phyloP scores from a whole-genome alignment of 1,140 invertebrate genomes.

The Lasioglossum baleicum region DNA sequence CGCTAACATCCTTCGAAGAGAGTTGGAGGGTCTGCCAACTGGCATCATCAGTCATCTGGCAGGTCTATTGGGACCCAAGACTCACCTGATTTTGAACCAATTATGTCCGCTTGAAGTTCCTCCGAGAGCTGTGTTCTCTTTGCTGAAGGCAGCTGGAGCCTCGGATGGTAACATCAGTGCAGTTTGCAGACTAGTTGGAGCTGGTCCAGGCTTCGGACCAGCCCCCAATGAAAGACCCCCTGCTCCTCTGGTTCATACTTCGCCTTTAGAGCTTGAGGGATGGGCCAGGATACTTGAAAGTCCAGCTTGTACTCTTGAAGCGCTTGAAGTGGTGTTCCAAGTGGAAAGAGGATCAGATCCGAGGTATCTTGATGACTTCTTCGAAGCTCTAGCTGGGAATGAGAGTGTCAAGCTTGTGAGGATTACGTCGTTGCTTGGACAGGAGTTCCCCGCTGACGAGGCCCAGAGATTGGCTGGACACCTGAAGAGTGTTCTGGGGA shows the following conservation, averaged over 20 bases:
- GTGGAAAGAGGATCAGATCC: slow-evolving; percentile 76
- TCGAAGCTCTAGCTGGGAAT: slow-evolving; percentile 76
- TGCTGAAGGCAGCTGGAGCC: slow-evolving; percentile 79
- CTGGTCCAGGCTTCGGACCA: slow-evolving; percentile 69
- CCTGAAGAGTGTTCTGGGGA: slow-evolving; percentile 76
- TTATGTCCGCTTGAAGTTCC: slow-evolving; percentile 79
- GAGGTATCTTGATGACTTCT: slow-evolving; percentile 74
- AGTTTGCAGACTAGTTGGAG: slow-evolving; percentile 77
- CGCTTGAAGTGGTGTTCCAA: slow-evolving; percentile 79
- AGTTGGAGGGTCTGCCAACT: slow-evolving; percentile 79
- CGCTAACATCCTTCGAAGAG: slow-evolving; percentile 78
- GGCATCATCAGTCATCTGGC: slow-evolving; percentile 79
- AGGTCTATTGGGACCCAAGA: slow-evolving; percentile 78
- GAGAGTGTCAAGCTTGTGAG: slow-evolving; percentile 78
- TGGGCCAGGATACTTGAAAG: slow-evolving; percentile 78
- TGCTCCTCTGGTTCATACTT: slow-evolving; percentile 76
- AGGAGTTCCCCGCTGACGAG: slow-evolving; percentile 77
- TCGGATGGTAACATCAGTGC: slow-evolving; percentile 79
- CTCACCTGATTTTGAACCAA: slow-evolving; percentile 78
- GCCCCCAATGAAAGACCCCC: slow-evolving; percentile 70
- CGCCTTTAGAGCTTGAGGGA: slow-evolving; percentile 77
- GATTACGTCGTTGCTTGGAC: slow-evolving; percentile 79
- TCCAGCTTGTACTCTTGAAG: slow-evolving; percentile 76
- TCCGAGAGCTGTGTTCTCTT: slow-evolving; percentile 77
- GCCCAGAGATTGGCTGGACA: slow-evolving; percentile 76